Percentiles rank a stretch among this genome's conserved stretches.
Evolutionary conservation across 1,140 invertebrate genomes (phyloP).

Genomic region (Drosophila bocki): DNA sequence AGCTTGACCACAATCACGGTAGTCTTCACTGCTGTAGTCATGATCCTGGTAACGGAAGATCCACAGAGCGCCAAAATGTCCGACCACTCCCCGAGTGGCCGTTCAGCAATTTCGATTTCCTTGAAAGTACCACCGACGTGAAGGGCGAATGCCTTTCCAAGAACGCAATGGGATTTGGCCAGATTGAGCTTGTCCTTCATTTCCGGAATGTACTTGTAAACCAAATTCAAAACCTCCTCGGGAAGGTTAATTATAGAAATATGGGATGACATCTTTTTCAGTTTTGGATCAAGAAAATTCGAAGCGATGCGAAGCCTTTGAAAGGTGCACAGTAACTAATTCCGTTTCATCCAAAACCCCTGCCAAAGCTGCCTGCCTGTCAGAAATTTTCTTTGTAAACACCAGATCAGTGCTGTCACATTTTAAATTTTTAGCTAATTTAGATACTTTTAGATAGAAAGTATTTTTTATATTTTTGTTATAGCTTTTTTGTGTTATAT

Average conservation of each 20-base stretch:
- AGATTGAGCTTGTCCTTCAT: conserved; percentile 12
- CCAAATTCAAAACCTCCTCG: neutral
- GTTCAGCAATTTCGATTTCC: neutral
- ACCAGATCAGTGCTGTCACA: no score
- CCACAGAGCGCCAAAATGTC: conserved; percentile 12
- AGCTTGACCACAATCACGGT: neutral
- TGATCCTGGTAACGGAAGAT: neutral
- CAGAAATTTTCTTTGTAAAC: no score
- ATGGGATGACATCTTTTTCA: neutral
- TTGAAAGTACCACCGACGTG: neutral
- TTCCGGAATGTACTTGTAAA: neutral
- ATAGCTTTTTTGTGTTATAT: no score
- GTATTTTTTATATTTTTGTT: no score
- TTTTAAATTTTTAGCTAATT: no score
- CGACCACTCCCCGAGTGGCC: neutral
- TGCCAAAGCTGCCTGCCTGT: no score
- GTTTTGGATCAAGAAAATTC: neutral
- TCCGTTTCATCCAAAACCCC: no score
- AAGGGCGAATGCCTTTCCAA: neutral
- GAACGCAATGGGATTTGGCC: neutral
- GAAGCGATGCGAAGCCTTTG: no score
- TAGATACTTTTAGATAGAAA: no score
- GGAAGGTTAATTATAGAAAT: conserved; percentile 5
- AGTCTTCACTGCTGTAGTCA: no score
- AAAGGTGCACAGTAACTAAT: no score